A percentile compares a stretch with the other conserved stretches of the same genome.
Evolutionary conservation across 2,113 vertebrate species (phyloP).

Genomic region (Silurus meridionalis): DNA sequence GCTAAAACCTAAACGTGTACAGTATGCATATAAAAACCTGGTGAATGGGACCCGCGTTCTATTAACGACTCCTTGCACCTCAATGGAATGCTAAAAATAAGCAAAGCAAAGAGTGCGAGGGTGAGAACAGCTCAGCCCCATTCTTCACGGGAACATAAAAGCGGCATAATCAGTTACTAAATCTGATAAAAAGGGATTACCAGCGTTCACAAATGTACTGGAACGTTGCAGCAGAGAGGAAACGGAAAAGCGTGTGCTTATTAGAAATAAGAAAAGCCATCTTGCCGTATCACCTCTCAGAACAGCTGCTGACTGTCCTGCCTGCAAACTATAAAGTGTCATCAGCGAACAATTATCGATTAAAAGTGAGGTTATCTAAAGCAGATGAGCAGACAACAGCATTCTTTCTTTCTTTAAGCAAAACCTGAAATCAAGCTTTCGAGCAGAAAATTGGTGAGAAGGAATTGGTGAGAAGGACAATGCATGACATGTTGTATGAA

Average conservation of each 20-base stretch:
- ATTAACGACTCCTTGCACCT: slow-evolving; percentile 23
- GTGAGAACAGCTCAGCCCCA: slow-evolving; percentile 24
- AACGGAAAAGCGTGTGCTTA: slow-evolving; percentile 18
- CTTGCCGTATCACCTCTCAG: neutral
- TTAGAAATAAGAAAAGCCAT: slow-evolving; percentile 23
- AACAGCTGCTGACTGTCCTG: neutral
- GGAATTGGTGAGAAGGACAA: slow-evolving; percentile 27
- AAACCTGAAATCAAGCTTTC: slow-evolving; percentile 1
- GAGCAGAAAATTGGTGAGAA: slow-evolving; percentile 3
- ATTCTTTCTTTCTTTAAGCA: neutral
- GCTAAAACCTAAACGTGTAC: neutral
- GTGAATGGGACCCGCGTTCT: slow-evolving; percentile 16
- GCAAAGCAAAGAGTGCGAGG: slow-evolving; percentile 14
- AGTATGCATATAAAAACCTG: neutral
- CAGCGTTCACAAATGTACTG: slow-evolving; percentile 35
- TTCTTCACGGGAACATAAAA: slow-evolving; percentile 39
- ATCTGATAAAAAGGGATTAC: slow-evolving; percentile 52
- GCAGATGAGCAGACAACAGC: neutral
- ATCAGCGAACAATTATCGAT: slow-evolving; percentile 21
- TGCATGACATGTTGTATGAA: neutral
- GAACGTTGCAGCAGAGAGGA: slow-evolving; percentile 16
- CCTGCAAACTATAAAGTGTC: neutral
- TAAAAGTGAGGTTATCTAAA: neutral
- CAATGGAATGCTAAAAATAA: slow-evolving; percentile 43
- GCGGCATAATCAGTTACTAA: slow-evolving; percentile 45